Evolutionary conservation across 2,113 vertebrate species (phyloP).

Genomic region (Elephas maximus): DNA sequence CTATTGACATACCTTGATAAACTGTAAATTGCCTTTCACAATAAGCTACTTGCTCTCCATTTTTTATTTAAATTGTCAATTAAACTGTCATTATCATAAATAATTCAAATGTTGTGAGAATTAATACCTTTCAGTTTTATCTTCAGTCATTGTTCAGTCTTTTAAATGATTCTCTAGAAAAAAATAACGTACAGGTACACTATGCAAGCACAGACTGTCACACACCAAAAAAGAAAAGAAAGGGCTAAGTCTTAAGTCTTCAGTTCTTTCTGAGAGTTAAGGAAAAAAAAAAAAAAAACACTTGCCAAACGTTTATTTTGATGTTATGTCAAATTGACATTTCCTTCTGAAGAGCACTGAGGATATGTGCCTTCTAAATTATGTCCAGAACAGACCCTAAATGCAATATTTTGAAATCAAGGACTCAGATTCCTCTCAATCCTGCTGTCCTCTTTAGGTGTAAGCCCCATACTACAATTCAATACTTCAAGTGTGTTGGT

Average conservation of each 20-base stretch:
- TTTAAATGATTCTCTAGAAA: not conserved
- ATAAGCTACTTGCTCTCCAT: not conserved
- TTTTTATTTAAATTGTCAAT: not conserved
- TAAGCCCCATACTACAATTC: not conserved
- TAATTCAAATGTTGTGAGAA: not conserved
- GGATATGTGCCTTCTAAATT: not conserved
- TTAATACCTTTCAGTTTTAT: not conserved
- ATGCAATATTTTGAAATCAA: slow-evolving; percentile 15
- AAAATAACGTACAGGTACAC: not conserved
- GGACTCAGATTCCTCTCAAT: not conserved
- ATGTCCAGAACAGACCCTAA: not conserved
- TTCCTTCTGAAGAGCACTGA: not conserved
- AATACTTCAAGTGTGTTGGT: not conserved
- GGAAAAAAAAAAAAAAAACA: not conserved
- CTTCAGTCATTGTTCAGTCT: not conserved
- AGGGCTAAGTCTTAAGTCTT: not conserved
- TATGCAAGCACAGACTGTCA: not conserved
- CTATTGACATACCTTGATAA: not conserved
- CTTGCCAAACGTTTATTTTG: not conserved
- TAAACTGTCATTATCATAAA: not conserved
- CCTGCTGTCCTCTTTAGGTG: fast-evolving
- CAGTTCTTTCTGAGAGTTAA: not conserved
- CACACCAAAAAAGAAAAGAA: not conserved
- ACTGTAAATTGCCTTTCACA: not conserved
- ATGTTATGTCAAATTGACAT: not conserved